A percentile compares a stretch with the other conserved stretches of the same genome.
Conservation (phyloP, 2,797 vertebrate species). For the Harpagifer antarcticus region DNA sequence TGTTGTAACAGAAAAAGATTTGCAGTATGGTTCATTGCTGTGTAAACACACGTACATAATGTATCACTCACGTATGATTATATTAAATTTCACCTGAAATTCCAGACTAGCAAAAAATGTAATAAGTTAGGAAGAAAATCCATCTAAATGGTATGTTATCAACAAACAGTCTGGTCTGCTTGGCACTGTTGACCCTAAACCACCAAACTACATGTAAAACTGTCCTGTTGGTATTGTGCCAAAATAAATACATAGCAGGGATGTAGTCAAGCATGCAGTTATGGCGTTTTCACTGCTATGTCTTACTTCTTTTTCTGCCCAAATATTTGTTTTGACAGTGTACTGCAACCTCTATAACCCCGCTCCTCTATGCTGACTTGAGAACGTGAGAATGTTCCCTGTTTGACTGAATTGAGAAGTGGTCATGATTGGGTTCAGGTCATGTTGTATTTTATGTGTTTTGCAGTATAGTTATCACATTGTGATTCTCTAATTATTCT, state of each 20-base stretch:
- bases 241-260: conserved; percentile 4
- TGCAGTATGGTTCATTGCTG: not conserved
- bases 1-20: not conserved
- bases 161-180: conserved; percentile 27
- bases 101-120: not conserved
- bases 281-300: conserved; percentile 46
- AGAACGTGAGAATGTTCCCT: conserved; percentile 53
- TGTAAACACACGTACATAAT: not conserved
- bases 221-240: conserved; percentile 35
- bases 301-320: conserved; percentile 51
- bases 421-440: not conserved
- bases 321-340: conserved; percentile 77
- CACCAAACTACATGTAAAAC: conserved; percentile 5
- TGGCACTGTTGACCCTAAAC: conserved; percentile 26
- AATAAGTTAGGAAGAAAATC: not conserved
- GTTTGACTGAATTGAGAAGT: conserved; percentile 54
- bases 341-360: conserved; percentile 38
- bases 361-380: conserved; percentile 10
- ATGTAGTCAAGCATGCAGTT: conserved; percentile 33
- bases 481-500: not conserved
- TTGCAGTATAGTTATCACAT: not conserved
- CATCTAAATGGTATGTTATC: conserved; percentile 10
- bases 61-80: not conserved
- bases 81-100: not conserved
- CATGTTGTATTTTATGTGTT: not conserved